Conservation (phyloP, 2,888 invertebrate species). For the Trisateles emortualis region DNA sequence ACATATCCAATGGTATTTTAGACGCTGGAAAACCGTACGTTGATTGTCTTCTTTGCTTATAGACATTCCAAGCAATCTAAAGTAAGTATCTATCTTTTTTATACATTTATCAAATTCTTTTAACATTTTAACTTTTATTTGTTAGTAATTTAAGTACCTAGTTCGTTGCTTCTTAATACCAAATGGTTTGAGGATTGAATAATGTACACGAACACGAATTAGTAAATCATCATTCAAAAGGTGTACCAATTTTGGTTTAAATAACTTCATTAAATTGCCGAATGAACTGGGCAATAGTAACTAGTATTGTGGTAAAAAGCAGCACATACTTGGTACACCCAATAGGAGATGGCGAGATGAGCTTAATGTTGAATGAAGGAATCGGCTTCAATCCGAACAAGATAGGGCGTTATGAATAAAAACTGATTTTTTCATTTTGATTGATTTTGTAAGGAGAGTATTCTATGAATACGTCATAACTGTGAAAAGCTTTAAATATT, state of each 20-base stretch:
- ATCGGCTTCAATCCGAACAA: too few relatives aligned
- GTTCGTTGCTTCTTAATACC: neutral
- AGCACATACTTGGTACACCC: too few relatives aligned
- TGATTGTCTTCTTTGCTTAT: conserved; percentile 45
- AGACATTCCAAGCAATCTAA: conserved; percentile 46
- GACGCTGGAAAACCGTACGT: conserved; percentile 33
- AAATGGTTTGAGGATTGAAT: neutral
- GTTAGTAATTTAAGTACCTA: neutral
- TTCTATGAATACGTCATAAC: too few relatives aligned
- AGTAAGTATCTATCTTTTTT: conserved; percentile 38
- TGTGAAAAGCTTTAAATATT: too few relatives aligned
- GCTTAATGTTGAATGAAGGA: too few relatives aligned
- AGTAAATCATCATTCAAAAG: neutral
- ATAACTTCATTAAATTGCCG: too few relatives aligned
- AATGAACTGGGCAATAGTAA: too few relatives aligned
- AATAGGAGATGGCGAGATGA: too few relatives aligned
- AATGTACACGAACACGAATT: neutral
- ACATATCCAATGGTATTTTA: conserved; percentile 47
- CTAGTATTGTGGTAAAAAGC: too few relatives aligned
- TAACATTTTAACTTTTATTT: conserved; percentile 7
- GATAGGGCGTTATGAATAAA: too few relatives aligned
- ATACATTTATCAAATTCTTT: conserved; percentile 48
- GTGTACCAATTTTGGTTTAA: neutral
- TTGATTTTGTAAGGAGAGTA: too few relatives aligned
- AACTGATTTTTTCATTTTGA: too few relatives aligned